phyloP scores from a whole-genome alignment of 2,797 vertebrate genomes.

The Jordanella pulchra region DNA sequence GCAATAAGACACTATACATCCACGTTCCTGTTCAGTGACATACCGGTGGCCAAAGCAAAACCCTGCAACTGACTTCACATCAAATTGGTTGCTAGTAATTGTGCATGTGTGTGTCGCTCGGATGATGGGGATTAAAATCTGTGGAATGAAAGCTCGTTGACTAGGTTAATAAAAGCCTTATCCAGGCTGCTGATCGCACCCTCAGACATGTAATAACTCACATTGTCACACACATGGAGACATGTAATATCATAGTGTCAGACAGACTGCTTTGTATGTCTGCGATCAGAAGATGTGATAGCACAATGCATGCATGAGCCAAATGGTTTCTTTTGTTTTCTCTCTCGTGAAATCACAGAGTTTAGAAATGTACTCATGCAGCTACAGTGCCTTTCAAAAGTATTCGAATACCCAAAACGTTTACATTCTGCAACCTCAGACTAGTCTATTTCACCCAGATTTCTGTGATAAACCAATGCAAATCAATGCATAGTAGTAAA shows the following conservation, averaged over 20 bases:
- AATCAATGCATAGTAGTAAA: neutral
- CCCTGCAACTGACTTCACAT: conserved; percentile 30
- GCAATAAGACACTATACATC: conserved; percentile 39
- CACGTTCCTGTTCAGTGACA: conserved; percentile 32
- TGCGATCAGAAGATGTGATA: conserved; percentile 40
- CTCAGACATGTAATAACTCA: conserved; percentile 76
- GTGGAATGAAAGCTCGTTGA: conserved; percentile 56
- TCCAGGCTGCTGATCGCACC: conserved; percentile 65
- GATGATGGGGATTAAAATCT: conserved; percentile 73
- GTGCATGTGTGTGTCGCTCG: conserved; percentile 17
- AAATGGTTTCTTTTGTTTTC: conserved; percentile 15
- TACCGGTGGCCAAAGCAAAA: conserved; percentile 24
- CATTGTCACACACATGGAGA: conserved; percentile 63
- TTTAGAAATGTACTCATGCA: conserved; percentile 23
- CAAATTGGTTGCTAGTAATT: conserved; percentile 45
- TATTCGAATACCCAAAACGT: neutral
- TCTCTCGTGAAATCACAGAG: conserved; percentile 18
- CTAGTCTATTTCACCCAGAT: too few species aligned
- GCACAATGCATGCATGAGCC: conserved; percentile 11
- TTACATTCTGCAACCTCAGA: neutral
- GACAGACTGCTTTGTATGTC: conserved; percentile 45
- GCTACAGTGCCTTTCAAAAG: neutral
- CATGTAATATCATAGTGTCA: conserved; percentile 70
- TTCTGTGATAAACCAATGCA: neutral
- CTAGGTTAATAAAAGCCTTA: conserved; percentile 63